phyloP scores from a whole-genome alignment of 1,140 invertebrate genomes.

The Bicyclus anynana region DNA sequence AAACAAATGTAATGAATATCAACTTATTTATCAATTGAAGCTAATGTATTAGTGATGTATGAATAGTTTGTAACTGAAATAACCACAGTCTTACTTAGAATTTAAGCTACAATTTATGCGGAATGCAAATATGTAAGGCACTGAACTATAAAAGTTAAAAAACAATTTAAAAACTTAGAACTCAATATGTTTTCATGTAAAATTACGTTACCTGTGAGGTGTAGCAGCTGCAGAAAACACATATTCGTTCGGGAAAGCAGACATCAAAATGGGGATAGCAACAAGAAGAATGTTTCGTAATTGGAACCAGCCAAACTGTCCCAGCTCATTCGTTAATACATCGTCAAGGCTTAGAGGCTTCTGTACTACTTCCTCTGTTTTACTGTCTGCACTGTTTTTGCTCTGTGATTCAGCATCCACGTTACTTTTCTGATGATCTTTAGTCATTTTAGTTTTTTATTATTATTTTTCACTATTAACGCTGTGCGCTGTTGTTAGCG shows the following conservation, averaged over 20 bases:
- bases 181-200: too few relatives aligned
- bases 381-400: neutral
- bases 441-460: neutral
- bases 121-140: too few relatives aligned
- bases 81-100: too few relatives aligned
- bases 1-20: too few relatives aligned
- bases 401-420: neutral
- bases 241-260: conserved; percentile 50
- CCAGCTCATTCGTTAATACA: conserved; percentile 44
- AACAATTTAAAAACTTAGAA: too few relatives aligned
- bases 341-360: conserved; percentile 42
- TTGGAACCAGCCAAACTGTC: conserved; percentile 49
- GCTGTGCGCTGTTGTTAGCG: too few relatives aligned
- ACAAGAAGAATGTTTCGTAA: conserved; percentile 34
- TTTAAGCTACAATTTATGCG: too few relatives aligned
- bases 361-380: neutral
- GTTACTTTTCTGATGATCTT: neutral
- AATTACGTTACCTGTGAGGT: conserved; percentile 41
- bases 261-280: conserved; percentile 41
- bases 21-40: too few relatives aligned
- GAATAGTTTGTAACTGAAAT: too few relatives aligned
- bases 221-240: conserved; percentile 48
- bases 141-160: too few relatives aligned
- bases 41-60: too few relatives aligned
- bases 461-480: too few relatives aligned